A percentile compares a stretch with the other conserved stretches of the same genome.
These are phyloP conservation scores for Ictidomys tridecemlineatus DNA, from an alignment of 2,113 vertebrate genomes.

Conservation along the genomic window DNA sequence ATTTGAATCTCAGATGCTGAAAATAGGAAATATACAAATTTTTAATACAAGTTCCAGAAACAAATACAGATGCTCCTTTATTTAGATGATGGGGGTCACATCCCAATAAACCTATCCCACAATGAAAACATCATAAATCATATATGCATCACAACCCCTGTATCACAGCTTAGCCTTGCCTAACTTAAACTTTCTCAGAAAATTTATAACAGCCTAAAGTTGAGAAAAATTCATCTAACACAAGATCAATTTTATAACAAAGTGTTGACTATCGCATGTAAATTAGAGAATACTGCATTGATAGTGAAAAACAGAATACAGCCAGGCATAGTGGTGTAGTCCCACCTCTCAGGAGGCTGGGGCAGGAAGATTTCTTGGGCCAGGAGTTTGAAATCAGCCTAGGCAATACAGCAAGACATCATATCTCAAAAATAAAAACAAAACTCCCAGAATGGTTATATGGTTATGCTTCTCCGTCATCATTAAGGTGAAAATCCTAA, in stretches of 20 bases:
- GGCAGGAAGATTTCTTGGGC: neutral
- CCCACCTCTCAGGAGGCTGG: neutral
- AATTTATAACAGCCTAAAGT: neutral
- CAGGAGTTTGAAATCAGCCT: neutral
- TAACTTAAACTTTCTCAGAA: neutral
- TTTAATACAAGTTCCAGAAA: conserved; percentile 17
- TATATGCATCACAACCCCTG: neutral
- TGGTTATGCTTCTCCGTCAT: neutral
- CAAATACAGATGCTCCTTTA: conserved; percentile 3
- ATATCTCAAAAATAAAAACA: neutral
- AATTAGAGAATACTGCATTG: neutral
- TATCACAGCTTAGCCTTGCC: neutral
- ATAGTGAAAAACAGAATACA: neutral
- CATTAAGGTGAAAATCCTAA: neutral
- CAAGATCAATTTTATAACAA: neutral
- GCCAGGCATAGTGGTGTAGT: neutral
- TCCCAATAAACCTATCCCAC: neutral
- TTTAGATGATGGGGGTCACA: neutral
- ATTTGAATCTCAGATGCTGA: conserved; percentile 98
- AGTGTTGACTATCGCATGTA: neutral
- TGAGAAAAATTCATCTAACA: neutral
- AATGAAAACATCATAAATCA: neutral
- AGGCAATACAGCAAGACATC: neutral
- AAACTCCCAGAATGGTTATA: neutral
- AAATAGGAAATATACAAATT: conserved; percentile 64